These are phyloP conservation scores for Indicator maculatus DNA, from an alignment of 2,113 vertebrate species.

Conservation along the genomic window DNA sequence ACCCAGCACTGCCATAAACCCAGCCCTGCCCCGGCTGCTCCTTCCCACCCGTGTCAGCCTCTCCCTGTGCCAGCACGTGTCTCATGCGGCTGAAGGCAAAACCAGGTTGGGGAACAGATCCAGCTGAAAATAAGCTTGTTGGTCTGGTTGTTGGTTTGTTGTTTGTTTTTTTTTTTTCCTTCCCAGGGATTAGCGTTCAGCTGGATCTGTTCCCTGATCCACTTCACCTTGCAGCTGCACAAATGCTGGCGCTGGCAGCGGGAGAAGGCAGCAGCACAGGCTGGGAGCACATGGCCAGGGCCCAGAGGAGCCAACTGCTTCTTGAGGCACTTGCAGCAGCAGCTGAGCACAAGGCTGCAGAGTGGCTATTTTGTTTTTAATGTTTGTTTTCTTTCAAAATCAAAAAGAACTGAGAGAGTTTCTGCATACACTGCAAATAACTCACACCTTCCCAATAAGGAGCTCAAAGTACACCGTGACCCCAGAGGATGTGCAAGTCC, in stretches of 20 bases:
- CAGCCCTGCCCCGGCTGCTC: not conserved
- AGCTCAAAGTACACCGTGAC: not conserved
- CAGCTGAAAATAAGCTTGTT: constrained; percentile 15
- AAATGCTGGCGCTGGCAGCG: constrained; percentile 36
- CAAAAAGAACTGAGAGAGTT: not conserved
- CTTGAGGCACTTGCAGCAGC: not conserved
- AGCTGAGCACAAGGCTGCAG: constrained; percentile 20
- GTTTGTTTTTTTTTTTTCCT: too few species aligned
- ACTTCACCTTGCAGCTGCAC: constrained; percentile 71
- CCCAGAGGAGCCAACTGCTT: constrained; percentile 38
- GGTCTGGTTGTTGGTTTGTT: not conserved
- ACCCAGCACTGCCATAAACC: not conserved
- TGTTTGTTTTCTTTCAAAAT: not conserved
- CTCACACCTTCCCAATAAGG: not conserved
- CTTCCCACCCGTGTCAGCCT: not conserved
- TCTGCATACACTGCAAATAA: not conserved
- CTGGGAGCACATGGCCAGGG: constrained; percentile 1
- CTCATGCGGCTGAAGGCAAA: not conserved
- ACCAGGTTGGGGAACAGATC: not conserved
- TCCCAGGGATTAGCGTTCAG: constrained; percentile 27
- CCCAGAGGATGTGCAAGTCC: fast-evolving
- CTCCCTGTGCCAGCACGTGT: not conserved
- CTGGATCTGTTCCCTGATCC: constrained; percentile 46
- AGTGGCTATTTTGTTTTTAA: not conserved
- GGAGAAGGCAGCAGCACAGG: not conserved